Base-by-base conservation (phyloP, 2,113 vertebrate species). In the Panthera tigris region DNA sequence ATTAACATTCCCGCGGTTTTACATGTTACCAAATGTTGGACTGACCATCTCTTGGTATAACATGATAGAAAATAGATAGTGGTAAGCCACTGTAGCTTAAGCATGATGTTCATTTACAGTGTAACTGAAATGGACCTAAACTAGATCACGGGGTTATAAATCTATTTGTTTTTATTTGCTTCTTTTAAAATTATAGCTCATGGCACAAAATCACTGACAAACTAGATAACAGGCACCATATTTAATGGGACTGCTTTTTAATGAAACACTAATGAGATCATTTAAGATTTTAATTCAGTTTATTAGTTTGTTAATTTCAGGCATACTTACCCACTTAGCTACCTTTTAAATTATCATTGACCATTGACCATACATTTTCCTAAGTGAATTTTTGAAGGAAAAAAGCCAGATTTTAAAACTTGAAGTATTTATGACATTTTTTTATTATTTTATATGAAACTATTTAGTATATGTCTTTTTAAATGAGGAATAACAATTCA, bases 221-320 rank as follows among this genome's bases (percentile, higher is more conserved):
- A 71, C 78, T 65, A 65, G 31, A 45, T 80, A 84, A 50, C 13
- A 45, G 81, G 33, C 25, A 23, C 13, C 7, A 23, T 78, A 78
- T 68, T 50, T 86, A 89, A 85, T 94, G 3, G 5, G 21, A 84
- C 8, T 63, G 18, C 16, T 81, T 74, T 81, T 73, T 78, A 31
- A 71, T 61, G 50, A 91, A 87, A 71, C 10, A 41, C 7, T 91
- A 78, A 94, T 92, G 57, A 96, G 14, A 63, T 85, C 1, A 41
- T 33, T 94, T 93, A 84, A 87, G 5, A 69, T 45, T 82, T 92
- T 63, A 91, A 87, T 65, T 85, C 19, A 81, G 27, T 89, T 90
- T 89, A 93, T 84, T 91, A 89, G 73, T 84, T 68, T 90, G 50
- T 82, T 93, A 79, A 96, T 91, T 97, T 96, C 50, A 89, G 21